Conservation (phyloP, 1,140 invertebrate genomes). For the Notospermus geniculatus region DNA sequence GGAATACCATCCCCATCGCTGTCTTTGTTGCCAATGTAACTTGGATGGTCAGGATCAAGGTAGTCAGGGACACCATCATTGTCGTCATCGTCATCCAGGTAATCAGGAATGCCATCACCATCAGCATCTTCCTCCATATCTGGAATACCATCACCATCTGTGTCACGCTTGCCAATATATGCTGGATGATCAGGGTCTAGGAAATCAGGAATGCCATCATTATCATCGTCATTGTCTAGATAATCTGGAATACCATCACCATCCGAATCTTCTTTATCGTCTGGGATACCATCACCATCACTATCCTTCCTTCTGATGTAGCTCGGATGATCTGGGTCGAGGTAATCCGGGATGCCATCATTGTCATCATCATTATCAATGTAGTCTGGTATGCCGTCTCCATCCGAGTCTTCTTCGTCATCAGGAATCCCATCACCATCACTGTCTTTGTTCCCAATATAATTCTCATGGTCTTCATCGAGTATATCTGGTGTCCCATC, state of each 20-base stretch:
- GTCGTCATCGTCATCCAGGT: slow-evolving; percentile 37
- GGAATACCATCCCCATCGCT: slow-evolving; percentile 44
- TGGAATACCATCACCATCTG: slow-evolving; percentile 34
- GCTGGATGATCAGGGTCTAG: slow-evolving; percentile 34
- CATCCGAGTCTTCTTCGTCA: slow-evolving; percentile 37
- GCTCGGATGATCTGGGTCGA: slow-evolving; percentile 37
- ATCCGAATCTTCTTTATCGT: slow-evolving; percentile 32
- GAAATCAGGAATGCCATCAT: slow-evolving; percentile 30
- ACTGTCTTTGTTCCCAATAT: slow-evolving; percentile 28
- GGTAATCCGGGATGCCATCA: slow-evolving; percentile 45
- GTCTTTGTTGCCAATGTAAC: slow-evolving; percentile 38
- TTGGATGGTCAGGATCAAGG: slow-evolving; percentile 38
- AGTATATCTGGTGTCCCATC: slow-evolving; percentile 38
- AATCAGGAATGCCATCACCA: slow-evolving; percentile 44
- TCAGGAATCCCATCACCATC: slow-evolving; percentile 48
- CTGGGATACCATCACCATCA: slow-evolving; percentile 27
- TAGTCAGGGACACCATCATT: slow-evolving; percentile 45
- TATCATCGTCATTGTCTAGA: slow-evolving; percentile 33
- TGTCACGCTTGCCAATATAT: slow-evolving; percentile 30
- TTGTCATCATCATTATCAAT: slow-evolving; percentile 37
- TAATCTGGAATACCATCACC: slow-evolving; percentile 39
- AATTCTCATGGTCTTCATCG: slow-evolving; percentile 27
- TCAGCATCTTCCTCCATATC: slow-evolving; percentile 30
- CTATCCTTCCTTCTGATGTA: slow-evolving; percentile 32
- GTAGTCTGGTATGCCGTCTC: slow-evolving; percentile 42